Evolutionary conservation across 2,888 invertebrate species (phyloP).

Genomic region (Adineta ricciae): DNA sequence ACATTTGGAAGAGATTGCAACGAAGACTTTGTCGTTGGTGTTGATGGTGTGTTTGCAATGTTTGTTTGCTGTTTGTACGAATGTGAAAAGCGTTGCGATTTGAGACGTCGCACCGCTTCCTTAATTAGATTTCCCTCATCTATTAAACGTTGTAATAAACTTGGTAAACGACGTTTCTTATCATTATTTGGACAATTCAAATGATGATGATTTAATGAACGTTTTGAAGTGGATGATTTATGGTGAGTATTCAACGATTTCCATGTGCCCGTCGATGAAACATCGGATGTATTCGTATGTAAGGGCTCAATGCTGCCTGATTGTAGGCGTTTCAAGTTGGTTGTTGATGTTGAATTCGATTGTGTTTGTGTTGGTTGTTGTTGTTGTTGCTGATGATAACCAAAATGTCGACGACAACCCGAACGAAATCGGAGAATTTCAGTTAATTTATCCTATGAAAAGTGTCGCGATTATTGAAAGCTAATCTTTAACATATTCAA

Average conservation of each 20-base stretch:
- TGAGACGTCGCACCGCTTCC: conserved; percentile 16
- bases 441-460: background rate
- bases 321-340: background rate
- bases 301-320: background rate
- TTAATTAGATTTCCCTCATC: conserved; percentile 13
- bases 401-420: background rate
- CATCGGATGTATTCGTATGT: background rate
- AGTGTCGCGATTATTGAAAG: too few relatives aligned
- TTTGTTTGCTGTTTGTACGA: conserved; percentile 5
- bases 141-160: conserved; percentile 11
- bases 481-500: too few relatives aligned
- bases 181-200: background rate
- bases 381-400: background rate
- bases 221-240: background rate
- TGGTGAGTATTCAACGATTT: background rate
- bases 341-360: background rate
- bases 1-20: background rate
- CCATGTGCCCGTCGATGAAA: background rate
- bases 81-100: background rate
- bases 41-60: background rate
- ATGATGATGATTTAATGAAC: background rate
- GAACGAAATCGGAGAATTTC: conserved; percentile 13
- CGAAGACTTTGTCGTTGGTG: background rate
- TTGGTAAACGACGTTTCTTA: conserved; percentile 1
- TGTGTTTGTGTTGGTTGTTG: background rate